Conservation (phyloP, 2,888 invertebrate species). For the Carpatolechia fugitivella region DNA sequence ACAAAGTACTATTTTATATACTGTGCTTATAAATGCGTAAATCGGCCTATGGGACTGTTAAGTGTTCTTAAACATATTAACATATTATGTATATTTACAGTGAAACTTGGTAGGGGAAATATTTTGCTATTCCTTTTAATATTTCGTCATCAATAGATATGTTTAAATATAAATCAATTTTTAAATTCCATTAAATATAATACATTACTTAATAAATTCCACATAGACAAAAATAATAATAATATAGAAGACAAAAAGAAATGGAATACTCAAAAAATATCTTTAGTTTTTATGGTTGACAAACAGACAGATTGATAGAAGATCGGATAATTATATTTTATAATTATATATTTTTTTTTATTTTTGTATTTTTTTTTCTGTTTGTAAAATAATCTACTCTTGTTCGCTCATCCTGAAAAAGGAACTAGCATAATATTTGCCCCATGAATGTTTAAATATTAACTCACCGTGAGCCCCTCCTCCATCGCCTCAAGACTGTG, state of each 20-base stretch:
- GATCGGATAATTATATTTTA: too few species aligned
- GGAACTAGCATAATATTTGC: background rate
- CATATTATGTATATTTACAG: slow-evolving; percentile 3
- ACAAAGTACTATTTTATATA: background rate
- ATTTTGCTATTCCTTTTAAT: background rate
- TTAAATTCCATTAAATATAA: too few species aligned
- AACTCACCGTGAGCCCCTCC: slow-evolving; percentile 84
- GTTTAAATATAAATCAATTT: too few species aligned
- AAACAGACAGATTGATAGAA: too few species aligned
- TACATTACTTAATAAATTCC: too few species aligned
- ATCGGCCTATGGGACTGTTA: background rate
- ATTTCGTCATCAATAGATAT: background rate
- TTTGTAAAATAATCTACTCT: too few species aligned
- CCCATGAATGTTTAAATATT: background rate
- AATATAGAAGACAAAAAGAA: too few species aligned
- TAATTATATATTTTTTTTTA: too few species aligned
- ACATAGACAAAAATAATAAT: too few species aligned
- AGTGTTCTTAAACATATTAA: background rate
- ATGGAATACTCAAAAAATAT: too few species aligned
- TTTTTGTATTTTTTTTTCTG: too few species aligned
- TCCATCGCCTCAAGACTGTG: slow-evolving; percentile 86
- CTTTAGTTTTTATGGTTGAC: too few species aligned
- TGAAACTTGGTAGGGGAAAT: background rate
- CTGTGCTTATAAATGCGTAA: background rate
- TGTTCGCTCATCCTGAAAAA: background rate